Percentiles rank a stretch among this genome's conserved stretches.
These are phyloP conservation scores for Leptopilina drosophilae DNA, from an alignment of 2,888 invertebrate species.

Conservation along the genomic window DNA sequence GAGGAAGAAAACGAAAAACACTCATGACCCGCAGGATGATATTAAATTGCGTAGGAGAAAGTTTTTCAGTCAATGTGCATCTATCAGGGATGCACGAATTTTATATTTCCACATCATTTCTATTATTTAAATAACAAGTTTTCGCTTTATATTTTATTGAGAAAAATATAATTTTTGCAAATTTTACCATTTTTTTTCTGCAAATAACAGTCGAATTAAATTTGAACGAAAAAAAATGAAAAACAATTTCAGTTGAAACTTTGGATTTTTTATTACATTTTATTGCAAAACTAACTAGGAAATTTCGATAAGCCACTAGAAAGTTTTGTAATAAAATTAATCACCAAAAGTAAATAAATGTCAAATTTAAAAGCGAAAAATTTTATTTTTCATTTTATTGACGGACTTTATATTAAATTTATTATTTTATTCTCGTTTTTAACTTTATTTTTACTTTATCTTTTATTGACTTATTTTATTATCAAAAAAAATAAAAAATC, in stretches of 20 bases:
- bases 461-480: too few species aligned
- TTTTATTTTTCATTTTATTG: background rate
- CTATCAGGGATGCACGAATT: conserved; percentile 12
- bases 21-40: conserved; percentile 24
- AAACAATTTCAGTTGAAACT: background rate
- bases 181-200: too few species aligned
- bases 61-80: conserved; percentile 3
- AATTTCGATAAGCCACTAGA: conserved; percentile 12
- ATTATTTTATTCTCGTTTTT: background rate
- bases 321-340: conserved; percentile 27
- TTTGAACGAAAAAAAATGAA: background rate
- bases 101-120: background rate
- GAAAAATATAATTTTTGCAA: too few species aligned
- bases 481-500: too few species aligned
- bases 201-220: too few species aligned
- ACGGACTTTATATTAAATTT: background rate
- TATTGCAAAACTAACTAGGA: conserved; percentile 9
- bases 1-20: conserved; percentile 18
- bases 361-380: background rate
- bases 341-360: conserved; percentile 9
- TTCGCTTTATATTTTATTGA: too few species aligned
- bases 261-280: background rate
- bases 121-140: too few species aligned
- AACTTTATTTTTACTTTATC: too few species aligned
- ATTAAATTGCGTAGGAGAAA: conserved; percentile 21